A percentile compares a stretch with the other conserved stretches of the same genome.
phyloP scores from a whole-genome alignment of 2,888 invertebrate species.

The Blastobasis lacticolella region DNA sequence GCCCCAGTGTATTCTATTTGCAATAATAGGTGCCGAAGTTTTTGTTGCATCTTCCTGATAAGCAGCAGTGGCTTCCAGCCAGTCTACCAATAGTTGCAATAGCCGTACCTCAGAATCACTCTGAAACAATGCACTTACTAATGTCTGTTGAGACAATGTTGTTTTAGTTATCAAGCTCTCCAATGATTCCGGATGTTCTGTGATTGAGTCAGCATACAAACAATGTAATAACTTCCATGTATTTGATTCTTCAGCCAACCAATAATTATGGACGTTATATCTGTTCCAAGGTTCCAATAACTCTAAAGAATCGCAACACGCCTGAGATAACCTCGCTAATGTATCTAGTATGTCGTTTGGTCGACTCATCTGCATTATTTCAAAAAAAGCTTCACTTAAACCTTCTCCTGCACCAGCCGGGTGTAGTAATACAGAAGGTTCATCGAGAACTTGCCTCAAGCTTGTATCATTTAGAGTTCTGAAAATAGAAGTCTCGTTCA shows the following conservation, averaged over 20 bases:
- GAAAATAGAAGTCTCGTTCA: conserved; percentile 64
- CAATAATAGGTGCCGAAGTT: conserved; percentile 55
- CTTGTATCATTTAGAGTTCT: conserved; percentile 64
- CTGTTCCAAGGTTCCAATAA: conserved; percentile 64
- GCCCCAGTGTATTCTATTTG: conserved; percentile 89
- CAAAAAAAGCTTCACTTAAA: conserved; percentile 60
- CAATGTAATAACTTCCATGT: conserved; percentile 91
- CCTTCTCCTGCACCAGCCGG: conserved; percentile 45
- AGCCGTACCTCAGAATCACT: conserved; percentile 76
- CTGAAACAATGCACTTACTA: conserved; percentile 54
- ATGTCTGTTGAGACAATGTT: conserved; percentile 52
- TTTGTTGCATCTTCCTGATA: conserved; percentile 80
- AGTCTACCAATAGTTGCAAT: conserved; percentile 91
- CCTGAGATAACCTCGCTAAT: conserved; percentile 76
- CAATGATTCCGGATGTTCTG: conserved; percentile 72
- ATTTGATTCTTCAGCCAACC: conserved; percentile 87
- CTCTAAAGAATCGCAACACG: conserved; percentile 77
- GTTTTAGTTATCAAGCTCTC: conserved; percentile 54
- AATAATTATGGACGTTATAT: conserved; percentile 64
- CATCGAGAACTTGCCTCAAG: conserved; percentile 57
- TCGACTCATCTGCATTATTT: conserved; percentile 59
- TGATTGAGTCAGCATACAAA: conserved; percentile 85
- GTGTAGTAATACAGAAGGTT: conserved; percentile 48
- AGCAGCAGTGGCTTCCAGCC: conserved; percentile 91
- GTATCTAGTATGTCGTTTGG: conserved; percentile 74